These are phyloP conservation scores for Gymnobelideus leadbeateri DNA, from an alignment of 2,113 vertebrate genomes.

Conservation along the genomic window DNA sequence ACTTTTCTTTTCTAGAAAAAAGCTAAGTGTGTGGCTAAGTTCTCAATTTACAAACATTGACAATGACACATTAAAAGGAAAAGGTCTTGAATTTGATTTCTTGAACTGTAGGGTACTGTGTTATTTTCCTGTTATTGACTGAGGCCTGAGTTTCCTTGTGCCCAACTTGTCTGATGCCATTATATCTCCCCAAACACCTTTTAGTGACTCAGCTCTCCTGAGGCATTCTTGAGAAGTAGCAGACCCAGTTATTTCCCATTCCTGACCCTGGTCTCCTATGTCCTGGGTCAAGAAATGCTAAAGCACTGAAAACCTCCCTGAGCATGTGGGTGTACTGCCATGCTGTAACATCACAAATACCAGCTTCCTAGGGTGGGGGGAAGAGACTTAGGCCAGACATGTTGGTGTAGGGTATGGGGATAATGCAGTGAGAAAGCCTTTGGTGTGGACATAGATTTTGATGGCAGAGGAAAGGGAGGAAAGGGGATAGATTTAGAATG, in stretches of 20 bases:
- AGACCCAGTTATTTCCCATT: neutral
- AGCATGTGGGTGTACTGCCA: neutral
- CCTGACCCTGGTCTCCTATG: neutral
- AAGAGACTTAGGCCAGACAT: neutral
- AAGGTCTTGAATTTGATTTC: neutral
- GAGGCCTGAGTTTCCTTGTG: neutral
- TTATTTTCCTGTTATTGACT: neutral
- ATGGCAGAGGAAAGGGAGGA: neutral
- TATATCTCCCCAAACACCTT: neutral
- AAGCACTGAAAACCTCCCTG: neutral
- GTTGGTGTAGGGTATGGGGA: neutral
- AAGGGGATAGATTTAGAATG: neutral
- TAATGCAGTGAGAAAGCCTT: neutral
- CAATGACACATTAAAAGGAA: neutral
- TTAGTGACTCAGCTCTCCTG: neutral
- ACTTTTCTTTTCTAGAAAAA: neutral
- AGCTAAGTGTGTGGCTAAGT: neutral
- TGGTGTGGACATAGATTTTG: neutral
- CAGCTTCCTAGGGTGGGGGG: neutral
- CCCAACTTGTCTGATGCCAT: neutral
- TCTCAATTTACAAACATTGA: neutral
- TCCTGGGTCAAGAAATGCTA: neutral
- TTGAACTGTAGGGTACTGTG: neutral
- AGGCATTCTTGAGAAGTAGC: neutral
- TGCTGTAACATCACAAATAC: neutral